Conservation (phyloP, 1,140 invertebrate species). For the Mya arenaria region DNA sequence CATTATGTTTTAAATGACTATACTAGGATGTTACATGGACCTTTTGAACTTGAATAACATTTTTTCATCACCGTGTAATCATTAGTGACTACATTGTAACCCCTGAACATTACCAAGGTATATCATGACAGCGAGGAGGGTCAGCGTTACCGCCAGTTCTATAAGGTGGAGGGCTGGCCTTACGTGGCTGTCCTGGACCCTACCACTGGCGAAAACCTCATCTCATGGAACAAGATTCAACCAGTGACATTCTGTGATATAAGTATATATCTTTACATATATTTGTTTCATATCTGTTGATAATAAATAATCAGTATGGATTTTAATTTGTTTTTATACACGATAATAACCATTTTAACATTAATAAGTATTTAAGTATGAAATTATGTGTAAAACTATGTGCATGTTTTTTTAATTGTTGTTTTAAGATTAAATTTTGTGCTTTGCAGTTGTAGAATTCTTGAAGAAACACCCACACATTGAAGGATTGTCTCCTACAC, state of each 20-base stretch:
- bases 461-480: conserved; percentile 71
- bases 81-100: no score
- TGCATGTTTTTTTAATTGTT: neutral
- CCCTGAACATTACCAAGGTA: no score
- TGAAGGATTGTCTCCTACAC: conserved; percentile 58
- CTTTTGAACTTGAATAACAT: no score
- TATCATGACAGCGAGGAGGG: conserved; percentile 88
- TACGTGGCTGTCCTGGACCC: conserved; percentile 90
- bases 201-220: conserved; percentile 87
- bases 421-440: conserved; percentile 16
- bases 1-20: no score
- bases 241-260: conserved; percentile 82
- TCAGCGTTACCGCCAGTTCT: conserved; percentile 87
- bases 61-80: no score
- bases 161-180: conserved; percentile 86
- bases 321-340: no score
- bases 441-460: conserved; percentile 75
- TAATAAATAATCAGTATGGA: no score
- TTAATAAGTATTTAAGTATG: no score
- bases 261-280: conserved; percentile 60
- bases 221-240: conserved; percentile 83
- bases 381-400: neutral
- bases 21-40: no score
- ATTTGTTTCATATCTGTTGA: no score
- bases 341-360: no score